Percentiles rank a stretch among this genome's conserved stretches.
These are phyloP conservation scores for Hoplodrina ambigua DNA, from an alignment of 2,888 invertebrate genomes.

Conservation along the genomic window DNA sequence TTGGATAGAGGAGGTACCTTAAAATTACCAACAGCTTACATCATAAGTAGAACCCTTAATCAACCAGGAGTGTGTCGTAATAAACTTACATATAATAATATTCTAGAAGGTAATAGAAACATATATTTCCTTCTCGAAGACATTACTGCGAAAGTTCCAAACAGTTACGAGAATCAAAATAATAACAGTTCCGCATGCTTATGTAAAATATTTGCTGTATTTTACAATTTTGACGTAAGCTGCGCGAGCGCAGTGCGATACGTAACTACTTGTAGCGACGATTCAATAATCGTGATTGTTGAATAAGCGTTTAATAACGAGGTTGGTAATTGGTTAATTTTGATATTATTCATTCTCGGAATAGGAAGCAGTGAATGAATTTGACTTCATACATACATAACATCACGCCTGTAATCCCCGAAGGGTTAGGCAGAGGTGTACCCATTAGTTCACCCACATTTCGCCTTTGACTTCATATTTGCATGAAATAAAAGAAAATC, in stretches of 20 bases:
- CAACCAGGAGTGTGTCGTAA: conserved; percentile 19
- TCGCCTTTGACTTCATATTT: neutral
- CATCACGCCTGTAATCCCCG: no score
- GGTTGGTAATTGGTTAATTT: conserved; percentile 30
- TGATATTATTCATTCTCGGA: neutral
- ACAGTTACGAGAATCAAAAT: conserved; percentile 57
- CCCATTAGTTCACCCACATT: no score
- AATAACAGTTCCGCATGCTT: conserved; percentile 62
- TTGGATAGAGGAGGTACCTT: neutral
- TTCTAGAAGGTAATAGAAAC: conserved; percentile 47
- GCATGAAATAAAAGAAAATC: neutral
- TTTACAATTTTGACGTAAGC: conserved; percentile 64
- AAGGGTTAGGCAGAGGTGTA: no score
- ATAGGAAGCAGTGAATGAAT: neutral
- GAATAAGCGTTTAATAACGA: conserved; percentile 46
- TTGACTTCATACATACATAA: no score
- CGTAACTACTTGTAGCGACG: conserved; percentile 60
- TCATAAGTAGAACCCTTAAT: conserved; percentile 31
- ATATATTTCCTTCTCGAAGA: conserved; percentile 40
- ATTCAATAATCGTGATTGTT: conserved; percentile 57
- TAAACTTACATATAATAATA: conserved; percentile 16
- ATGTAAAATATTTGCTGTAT: conserved; percentile 63
- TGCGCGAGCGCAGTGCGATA: conserved; percentile 55
- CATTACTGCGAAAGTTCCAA: conserved; percentile 48
- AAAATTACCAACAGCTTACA: conserved; percentile 6